These are phyloP conservation scores for Lasioglossum oenotherae DNA, from an alignment of 2,888 invertebrate genomes.

Conservation along the genomic window DNA sequence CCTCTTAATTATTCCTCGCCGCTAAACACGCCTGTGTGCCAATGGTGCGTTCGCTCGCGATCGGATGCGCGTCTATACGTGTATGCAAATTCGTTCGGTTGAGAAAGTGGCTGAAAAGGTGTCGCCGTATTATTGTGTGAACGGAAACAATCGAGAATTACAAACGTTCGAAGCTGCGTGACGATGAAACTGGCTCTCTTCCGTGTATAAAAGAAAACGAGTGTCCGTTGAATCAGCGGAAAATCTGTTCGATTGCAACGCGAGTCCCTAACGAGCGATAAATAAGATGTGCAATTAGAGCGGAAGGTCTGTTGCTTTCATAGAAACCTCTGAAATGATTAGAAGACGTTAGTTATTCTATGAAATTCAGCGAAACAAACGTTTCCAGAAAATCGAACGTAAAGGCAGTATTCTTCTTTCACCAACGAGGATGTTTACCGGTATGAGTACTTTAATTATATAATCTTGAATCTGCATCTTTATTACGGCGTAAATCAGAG, in stretches of 20 bases:
- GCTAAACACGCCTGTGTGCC: conserved; percentile 60
- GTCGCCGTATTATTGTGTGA: not conserved
- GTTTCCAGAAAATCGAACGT: not conserved
- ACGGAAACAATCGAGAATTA: not conserved
- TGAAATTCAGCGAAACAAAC: not conserved
- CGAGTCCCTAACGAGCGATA: conserved; percentile 12
- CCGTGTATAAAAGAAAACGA: not conserved
- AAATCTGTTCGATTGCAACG: not conserved
- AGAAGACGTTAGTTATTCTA: not conserved
- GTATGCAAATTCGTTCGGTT: conserved; percentile 13
- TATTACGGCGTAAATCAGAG: not conserved
- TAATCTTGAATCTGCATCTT: not conserved
- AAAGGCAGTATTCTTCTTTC: not conserved
- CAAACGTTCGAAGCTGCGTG: not conserved
- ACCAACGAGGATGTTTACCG: not conserved
- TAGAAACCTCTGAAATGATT: not conserved
- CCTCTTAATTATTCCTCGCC: conserved; percentile 37
- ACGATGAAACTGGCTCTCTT: conserved; percentile 4
- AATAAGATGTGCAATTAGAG: not conserved
- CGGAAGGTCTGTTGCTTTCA: not conserved
- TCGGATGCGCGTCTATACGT: conserved; percentile 44
- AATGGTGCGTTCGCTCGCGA: conserved; percentile 60
- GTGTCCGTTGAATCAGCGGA: not conserved
- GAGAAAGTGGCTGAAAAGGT: not conserved
- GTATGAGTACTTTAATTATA: not conserved